Conservation (phyloP, 1,140 invertebrate genomes). For the Drosophila pseudoobscura region DNA sequence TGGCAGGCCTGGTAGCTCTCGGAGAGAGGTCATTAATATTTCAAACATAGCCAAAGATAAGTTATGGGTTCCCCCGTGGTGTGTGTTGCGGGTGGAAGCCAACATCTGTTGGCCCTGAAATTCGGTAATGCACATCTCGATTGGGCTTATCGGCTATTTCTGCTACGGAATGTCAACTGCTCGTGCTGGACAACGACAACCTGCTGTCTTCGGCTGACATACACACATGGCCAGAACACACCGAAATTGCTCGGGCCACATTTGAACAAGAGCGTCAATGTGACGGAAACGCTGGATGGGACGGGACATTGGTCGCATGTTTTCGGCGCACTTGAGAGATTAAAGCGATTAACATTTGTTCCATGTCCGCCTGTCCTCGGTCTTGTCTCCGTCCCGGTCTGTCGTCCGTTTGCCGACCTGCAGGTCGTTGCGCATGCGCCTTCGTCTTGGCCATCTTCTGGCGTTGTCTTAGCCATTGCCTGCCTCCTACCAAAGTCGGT, state of each 20-base stretch:
- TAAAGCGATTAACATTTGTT: slow-evolving; percentile 81
- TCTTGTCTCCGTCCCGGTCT: slow-evolving; percentile 18
- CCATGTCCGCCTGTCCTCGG: slow-evolving; percentile 52
- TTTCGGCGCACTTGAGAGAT: slow-evolving; percentile 79
- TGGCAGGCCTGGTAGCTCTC: slow-evolving; percentile 1
- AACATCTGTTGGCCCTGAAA: slow-evolving; percentile 51
- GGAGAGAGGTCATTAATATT: slow-evolving; percentile 73
- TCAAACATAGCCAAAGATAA: slow-evolving; percentile 72
- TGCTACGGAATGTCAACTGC: slow-evolving; percentile 55
- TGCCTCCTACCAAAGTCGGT: slow-evolving; percentile 47
- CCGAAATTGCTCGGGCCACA: slow-evolving; percentile 65
- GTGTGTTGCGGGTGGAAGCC: background rate
- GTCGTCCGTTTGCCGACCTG: slow-evolving; percentile 29
- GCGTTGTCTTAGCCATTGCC: slow-evolving; percentile 8
- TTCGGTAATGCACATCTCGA: slow-evolving; percentile 35
- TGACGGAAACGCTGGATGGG: slow-evolving; percentile 63
- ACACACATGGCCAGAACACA: slow-evolving; percentile 40
- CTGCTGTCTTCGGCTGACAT: slow-evolving; percentile 43
- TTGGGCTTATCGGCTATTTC: slow-evolving; percentile 38
- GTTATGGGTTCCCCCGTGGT: slow-evolving; percentile 60
- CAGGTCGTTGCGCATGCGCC: slow-evolving; percentile 76
- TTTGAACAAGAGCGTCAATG: slow-evolving; percentile 50
- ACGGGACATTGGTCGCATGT: slow-evolving; percentile 64
- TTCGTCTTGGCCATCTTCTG: slow-evolving; percentile 27
- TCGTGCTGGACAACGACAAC: slow-evolving; percentile 49